phyloP scores from a whole-genome alignment of 2,113 vertebrate species.

The Excalfactoria chinensis region DNA sequence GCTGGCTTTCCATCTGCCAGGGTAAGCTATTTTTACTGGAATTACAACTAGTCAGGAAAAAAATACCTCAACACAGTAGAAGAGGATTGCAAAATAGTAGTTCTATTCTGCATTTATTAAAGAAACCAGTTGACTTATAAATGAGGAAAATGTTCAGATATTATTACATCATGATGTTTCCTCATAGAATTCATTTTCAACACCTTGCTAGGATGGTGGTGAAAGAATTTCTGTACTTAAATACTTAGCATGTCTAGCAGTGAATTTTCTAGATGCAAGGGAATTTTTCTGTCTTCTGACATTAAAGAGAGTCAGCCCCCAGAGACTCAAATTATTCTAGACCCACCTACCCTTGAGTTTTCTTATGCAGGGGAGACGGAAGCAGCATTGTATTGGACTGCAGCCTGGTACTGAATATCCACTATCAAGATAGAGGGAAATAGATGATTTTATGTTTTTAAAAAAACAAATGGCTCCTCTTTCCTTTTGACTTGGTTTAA shows the following conservation, averaged over 20 bases:
- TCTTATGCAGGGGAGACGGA: too few species aligned
- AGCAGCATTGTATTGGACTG: too few species aligned
- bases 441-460: too few species aligned
- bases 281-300: background rate
- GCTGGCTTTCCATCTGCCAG: background rate
- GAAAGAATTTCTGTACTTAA: background rate
- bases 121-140: background rate
- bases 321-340: too few species aligned
- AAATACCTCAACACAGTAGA: background rate
- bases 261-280: background rate
- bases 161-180: background rate
- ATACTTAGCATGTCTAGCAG: background rate
- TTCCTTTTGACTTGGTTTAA: too few species aligned
- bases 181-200: background rate
- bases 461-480: too few species aligned
- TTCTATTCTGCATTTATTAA: background rate
- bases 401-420: too few species aligned
- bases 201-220: background rate
- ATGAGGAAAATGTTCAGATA: background rate
- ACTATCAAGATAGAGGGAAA: too few species aligned
- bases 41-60: background rate
- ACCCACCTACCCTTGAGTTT: too few species aligned
- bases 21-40: background rate
- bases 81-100: background rate
- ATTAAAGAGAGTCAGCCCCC: too few species aligned